Evolutionary conservation across 2,797 vertebrate genomes (phyloP).

Genomic region (Garrulus glandarius): DNA sequence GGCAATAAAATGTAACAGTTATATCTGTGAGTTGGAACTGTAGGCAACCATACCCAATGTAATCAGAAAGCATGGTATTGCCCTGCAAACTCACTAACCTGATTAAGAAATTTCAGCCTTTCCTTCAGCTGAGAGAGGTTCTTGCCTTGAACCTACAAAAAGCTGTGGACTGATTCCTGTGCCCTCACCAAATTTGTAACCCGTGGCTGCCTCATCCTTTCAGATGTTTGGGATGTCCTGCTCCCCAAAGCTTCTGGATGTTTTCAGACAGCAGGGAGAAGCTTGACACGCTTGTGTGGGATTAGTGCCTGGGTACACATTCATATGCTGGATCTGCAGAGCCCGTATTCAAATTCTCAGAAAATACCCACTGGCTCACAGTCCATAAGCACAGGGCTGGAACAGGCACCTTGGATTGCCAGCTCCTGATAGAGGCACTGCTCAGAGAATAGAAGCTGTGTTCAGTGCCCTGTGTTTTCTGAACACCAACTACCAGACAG

Average conservation of each 20-base stretch:
- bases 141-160: neutral
- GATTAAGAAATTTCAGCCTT: neutral
- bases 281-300: neutral
- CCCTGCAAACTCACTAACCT: neutral
- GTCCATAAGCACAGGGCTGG: neutral
- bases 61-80: neutral
- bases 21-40: neutral
- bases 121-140: neutral
- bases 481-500: neutral
- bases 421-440: neutral
- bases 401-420: neutral
- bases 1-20: slow-evolving; percentile 38
- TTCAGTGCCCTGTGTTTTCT: neutral
- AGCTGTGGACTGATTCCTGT: rapidly evolving
- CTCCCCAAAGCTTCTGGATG: neutral
- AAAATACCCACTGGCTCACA: neutral
- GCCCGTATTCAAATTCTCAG: neutral
- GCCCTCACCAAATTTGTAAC: neutral
- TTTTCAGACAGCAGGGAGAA: neutral
- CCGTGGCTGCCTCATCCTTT: neutral
- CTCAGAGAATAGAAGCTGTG: neutral
- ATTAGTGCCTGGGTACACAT: neutral
- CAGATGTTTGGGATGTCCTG: neutral
- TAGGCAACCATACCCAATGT: neutral
- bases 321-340: neutral